Conservation (phyloP, 1,140 invertebrate species). For the Andrena cerasifolii region DNA sequence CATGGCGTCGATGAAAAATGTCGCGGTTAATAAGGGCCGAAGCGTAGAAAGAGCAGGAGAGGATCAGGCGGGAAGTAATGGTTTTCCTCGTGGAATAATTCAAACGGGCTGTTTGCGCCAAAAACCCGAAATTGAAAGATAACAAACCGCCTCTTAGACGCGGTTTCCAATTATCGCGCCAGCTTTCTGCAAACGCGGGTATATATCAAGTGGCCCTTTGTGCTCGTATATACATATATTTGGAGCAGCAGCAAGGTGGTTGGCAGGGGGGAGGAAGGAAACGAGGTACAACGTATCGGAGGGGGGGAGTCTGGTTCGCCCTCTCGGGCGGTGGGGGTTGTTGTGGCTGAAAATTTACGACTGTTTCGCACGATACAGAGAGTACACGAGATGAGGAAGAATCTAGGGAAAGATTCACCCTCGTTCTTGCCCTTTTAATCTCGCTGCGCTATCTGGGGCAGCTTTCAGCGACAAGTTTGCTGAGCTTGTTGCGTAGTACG, state of each 20-base stretch:
- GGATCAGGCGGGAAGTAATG: neutral
- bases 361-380: slow-evolving; percentile 16
- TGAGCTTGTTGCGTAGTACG: too few relatives aligned
- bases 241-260: neutral
- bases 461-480: too few relatives aligned
- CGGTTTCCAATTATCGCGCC: slow-evolving; percentile 62
- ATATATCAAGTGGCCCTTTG: neutral
- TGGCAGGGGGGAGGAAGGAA: neutral
- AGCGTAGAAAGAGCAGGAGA: slow-evolving; percentile 7
- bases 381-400: slow-evolving; percentile 16
- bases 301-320: slow-evolving; percentile 29
- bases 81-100: neutral
- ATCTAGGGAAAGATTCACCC: slow-evolving; percentile 14
- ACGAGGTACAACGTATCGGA: neutral
- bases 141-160: slow-evolving; percentile 59
- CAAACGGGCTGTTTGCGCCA: neutral
- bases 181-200: slow-evolving; percentile 11
- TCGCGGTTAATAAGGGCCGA: neutral
- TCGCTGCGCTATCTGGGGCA: too few relatives aligned
- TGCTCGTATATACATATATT: slow-evolving; percentile 10
- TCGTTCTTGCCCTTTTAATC: neutral
- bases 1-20: neutral
- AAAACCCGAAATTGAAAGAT: slow-evolving; percentile 68
- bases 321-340: slow-evolving; percentile 12
- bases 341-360: slow-evolving; percentile 51